A percentile compares a stretch with the other conserved stretches of the same genome.
phyloP scores from a whole-genome alignment of 2,797 vertebrate species.

The Dryobates pubescens region DNA sequence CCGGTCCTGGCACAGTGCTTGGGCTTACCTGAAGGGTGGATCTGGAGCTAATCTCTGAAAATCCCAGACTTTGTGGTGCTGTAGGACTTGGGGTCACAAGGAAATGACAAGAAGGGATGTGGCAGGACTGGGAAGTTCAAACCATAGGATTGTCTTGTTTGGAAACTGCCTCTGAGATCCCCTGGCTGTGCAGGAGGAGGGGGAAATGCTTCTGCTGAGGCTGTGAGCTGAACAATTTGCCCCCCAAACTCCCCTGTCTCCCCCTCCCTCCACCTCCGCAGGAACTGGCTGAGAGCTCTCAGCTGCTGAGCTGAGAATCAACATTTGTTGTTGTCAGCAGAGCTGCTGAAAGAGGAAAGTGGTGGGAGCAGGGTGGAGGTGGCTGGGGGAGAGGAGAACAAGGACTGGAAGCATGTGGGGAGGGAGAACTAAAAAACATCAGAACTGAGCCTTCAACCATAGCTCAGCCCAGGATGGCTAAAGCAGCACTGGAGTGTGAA shows the following conservation, averaged over 20 bases:
- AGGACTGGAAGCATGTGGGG: background rate
- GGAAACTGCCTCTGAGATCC: too few species aligned
- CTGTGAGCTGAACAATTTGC: background rate
- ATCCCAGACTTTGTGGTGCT: accelerated
- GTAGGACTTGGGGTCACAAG: background rate
- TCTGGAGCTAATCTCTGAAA: accelerated
- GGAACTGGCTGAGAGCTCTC: constrained; percentile 1
- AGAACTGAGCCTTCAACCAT: background rate
- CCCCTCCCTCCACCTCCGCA: background rate
- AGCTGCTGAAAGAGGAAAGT: constrained; percentile 49
- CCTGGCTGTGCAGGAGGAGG: background rate
- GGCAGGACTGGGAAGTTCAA: too few species aligned
- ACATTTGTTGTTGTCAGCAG: background rate
- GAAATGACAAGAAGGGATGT: background rate
- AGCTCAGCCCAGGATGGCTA: background rate
- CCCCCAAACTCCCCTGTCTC: background rate
- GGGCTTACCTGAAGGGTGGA: accelerated
- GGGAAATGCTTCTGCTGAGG: accelerated
- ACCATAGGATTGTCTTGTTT: too few species aligned
- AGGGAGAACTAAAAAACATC: background rate
- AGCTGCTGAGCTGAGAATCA: background rate
- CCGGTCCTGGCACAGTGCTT: background rate
- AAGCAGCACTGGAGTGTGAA: background rate
- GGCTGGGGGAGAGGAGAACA: background rate
- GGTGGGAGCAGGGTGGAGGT: constrained; percentile 42